Evolutionary conservation across 2,888 invertebrate genomes (phyloP).

Genomic region (Silvanus unidentatus): DNA sequence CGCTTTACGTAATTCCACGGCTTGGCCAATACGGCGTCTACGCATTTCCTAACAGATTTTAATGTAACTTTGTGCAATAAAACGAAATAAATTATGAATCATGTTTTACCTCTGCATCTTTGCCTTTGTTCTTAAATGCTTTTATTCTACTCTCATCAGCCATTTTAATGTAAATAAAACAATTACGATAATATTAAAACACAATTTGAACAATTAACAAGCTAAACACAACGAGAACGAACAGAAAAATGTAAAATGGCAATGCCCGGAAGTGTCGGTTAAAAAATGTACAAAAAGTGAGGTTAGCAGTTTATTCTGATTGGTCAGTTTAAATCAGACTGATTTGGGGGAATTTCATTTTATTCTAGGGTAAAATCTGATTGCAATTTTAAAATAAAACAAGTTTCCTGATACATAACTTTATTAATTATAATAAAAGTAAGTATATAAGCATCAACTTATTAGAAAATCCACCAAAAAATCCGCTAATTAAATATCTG

Average conservation of each 20-base stretch:
- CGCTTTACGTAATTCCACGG: conserved; percentile 86
- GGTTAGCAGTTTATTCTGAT: too few relatives aligned
- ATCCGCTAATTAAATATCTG: too few relatives aligned
- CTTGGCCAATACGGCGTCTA: conserved; percentile 80
- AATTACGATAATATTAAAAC: conserved; percentile 1
- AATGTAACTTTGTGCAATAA: neutral
- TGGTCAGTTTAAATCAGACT: too few relatives aligned
- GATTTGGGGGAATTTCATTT: too few relatives aligned
- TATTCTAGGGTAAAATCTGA: too few relatives aligned
- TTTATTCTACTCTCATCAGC: conserved; percentile 61
- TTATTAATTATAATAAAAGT: too few relatives aligned
- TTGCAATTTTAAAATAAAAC: too few relatives aligned
- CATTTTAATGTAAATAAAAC: conserved; percentile 44
- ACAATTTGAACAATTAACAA: conserved; percentile 5
- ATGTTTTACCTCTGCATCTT: conserved; percentile 63
- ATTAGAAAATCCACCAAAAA: too few relatives aligned
- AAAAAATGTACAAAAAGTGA: too few relatives aligned
- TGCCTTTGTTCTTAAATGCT: conserved; percentile 73
- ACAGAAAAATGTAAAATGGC: conserved; percentile 8
- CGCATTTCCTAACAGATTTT: conserved; percentile 68
- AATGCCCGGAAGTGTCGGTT: too few relatives aligned
- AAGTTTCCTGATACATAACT: too few relatives aligned
- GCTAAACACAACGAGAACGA: conserved; percentile 1
- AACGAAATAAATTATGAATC: neutral
- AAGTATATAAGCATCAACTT: too few relatives aligned